phyloP scores from a whole-genome alignment of 2,797 vertebrate species.

The Dipus sagitta region DNA sequence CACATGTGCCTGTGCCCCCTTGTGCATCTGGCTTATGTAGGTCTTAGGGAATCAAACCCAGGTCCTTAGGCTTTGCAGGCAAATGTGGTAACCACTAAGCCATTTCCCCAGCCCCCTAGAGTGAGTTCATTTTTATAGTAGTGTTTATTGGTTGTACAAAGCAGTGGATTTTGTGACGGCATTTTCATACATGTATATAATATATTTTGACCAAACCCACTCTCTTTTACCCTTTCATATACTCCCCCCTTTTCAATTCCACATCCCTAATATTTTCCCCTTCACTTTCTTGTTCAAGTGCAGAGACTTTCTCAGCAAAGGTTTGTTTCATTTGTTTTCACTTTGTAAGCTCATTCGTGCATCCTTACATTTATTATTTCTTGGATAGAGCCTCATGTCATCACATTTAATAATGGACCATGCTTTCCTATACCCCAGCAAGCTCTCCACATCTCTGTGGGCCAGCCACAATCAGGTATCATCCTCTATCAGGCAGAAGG shows the following conservation, averaged over 20 bases:
- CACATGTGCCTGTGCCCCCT: no score
- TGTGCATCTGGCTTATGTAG: no score
- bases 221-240: background rate
- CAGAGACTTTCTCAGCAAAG: background rate
- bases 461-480: no score
- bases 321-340: background rate
- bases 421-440: background rate
- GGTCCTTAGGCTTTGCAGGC: no score
- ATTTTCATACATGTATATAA: background rate
- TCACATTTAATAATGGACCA: rapidly evolving
- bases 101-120: no score
- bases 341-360: background rate
- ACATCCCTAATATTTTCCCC: background rate
- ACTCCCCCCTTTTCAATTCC: background rate
- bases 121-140: background rate
- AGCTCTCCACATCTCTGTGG: background rate
- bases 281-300: background rate
- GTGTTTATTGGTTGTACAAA: background rate
- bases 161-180: background rate
- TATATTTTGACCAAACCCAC: background rate
- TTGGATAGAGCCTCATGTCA: no score
- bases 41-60: no score
- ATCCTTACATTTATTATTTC: background rate
- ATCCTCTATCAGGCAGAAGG: background rate
- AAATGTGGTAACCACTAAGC: no score